These are phyloP conservation scores for Metallyticus violacea DNA, from an alignment of 2,888 invertebrate species.

Conservation along the genomic window DNA sequence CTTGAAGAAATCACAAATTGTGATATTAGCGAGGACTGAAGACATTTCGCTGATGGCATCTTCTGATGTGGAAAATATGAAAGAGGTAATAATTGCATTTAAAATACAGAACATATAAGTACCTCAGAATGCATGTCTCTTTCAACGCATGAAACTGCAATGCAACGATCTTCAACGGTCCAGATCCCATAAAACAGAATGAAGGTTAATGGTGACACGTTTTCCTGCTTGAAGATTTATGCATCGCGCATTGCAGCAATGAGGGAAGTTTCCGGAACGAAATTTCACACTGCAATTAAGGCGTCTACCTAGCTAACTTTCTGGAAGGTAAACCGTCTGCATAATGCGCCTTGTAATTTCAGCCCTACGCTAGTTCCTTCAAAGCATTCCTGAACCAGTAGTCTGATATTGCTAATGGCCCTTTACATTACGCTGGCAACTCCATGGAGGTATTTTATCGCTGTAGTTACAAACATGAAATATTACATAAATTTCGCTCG, in stretches of 20 bases:
- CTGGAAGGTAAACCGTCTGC: background rate
- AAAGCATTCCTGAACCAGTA: background rate
- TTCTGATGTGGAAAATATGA: no score
- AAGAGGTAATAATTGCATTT: no score
- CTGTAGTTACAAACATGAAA: background rate
- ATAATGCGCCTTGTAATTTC: background rate
- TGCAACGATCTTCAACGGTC: background rate
- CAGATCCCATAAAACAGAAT: background rate
- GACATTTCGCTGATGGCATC: no score
- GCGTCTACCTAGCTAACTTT: background rate
- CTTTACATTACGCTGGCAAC: background rate
- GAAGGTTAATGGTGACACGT: background rate
- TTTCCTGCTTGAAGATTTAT: background rate
- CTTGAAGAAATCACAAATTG: no score
- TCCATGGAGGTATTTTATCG: background rate
- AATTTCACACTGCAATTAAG: background rate
- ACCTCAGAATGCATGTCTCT: background rate
- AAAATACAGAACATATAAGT: no score
- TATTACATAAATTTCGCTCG: background rate
- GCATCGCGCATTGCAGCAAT: background rate
- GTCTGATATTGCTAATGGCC: background rate
- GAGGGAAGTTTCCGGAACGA: background rate
- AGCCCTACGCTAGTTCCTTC: background rate
- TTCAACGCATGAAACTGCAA: background rate
- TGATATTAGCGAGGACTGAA: no score